Evolutionary conservation across 2,113 vertebrate genomes (phyloP), one percentile per base, ranked within the genome.

Genomic region (Nothoprocta perdicaria): DNA sequence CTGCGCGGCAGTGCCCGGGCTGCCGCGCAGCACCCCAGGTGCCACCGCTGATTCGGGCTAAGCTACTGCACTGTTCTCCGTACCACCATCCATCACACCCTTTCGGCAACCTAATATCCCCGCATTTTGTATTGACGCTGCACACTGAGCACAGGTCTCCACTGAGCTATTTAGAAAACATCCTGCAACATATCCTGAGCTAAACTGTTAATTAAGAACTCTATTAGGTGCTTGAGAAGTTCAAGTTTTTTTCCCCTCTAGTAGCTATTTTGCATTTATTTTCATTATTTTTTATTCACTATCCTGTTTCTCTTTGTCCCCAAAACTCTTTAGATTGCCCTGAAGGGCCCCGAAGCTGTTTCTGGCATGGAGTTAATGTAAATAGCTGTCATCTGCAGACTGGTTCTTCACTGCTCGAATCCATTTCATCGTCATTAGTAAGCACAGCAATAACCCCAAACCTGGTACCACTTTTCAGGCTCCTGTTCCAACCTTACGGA

Each of bases 51-150:
- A 7, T 5, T 15, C 3, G 6, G 14, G 19, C 33, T 26, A 21
- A 6, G 24, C 48, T 31, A 3, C 4, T 6, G 4, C 26, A 2
- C 22, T 24, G 40, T 14, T 67, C 12, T 22, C 57, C 19, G 1
- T 8, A 1, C 10, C 3, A 18, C 3, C 31, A 52, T 4, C 82
- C 38, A 24, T 3, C 29, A 29, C 11, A 2, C 55, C 14, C 53
- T 33, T 1, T 6, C 2, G 23, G 26, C 6, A 65, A n/a, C 8
- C 58, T 8, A 14, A 6, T 1, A 12, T 1, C 4, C 0, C 33
- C 7, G 62, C 11, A 1, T 13, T 15, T 29, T 5, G n/a, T 10
- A 3, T 29, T 8, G 9, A 18, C 19, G 24, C 10, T 43, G 33
- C 31, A 9, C 15, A 1, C 4, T 4, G 78, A 76, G 55, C 57